These are phyloP conservation scores for Aphaenogaster rudis DNA, from an alignment of 1,140 invertebrate species.

Conservation along the genomic window DNA sequence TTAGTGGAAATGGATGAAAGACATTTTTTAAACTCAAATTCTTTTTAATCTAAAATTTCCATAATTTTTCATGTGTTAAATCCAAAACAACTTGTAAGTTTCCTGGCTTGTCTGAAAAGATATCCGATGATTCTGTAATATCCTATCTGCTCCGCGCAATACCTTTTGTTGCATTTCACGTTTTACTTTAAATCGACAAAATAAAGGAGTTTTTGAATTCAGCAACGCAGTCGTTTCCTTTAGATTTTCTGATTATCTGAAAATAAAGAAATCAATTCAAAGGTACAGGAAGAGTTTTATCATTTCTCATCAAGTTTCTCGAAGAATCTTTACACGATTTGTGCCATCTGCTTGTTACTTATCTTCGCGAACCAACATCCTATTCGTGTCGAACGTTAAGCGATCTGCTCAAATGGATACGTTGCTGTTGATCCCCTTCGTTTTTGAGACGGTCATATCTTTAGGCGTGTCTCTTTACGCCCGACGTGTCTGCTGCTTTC, in stretches of 20 bases:
- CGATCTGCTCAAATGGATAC: neutral
- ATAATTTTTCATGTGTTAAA: neutral
- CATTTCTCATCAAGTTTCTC: slow-evolving; percentile 2
- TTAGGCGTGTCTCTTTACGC: neutral
- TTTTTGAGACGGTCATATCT: slow-evolving; percentile 3
- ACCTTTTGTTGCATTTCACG: slow-evolving; percentile 39
- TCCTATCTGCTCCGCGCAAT: neutral
- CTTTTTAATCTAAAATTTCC: neutral
- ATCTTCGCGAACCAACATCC: slow-evolving; percentile 22
- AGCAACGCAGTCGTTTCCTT: slow-evolving; percentile 61
- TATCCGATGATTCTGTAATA: neutral
- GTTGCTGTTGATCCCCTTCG: neutral
- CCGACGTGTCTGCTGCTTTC: neutral
- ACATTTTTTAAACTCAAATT: neutral
- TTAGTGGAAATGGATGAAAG: neutral
- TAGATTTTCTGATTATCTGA: slow-evolving; percentile 15
- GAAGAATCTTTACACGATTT: slow-evolving; percentile 17
- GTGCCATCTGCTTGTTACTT: neutral
- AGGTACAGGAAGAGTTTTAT: neutral
- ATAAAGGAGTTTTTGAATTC: slow-evolving; percentile 68
- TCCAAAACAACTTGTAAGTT: neutral
- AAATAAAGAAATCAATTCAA: neutral
- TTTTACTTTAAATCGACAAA: slow-evolving; percentile 64
- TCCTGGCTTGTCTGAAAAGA: neutral
- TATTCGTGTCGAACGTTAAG: slow-evolving; percentile 54